Evolutionary conservation across 64 coral and sea anemone genomes (phyloP).

Genomic region (Stichodactyla mertensii): DNA sequence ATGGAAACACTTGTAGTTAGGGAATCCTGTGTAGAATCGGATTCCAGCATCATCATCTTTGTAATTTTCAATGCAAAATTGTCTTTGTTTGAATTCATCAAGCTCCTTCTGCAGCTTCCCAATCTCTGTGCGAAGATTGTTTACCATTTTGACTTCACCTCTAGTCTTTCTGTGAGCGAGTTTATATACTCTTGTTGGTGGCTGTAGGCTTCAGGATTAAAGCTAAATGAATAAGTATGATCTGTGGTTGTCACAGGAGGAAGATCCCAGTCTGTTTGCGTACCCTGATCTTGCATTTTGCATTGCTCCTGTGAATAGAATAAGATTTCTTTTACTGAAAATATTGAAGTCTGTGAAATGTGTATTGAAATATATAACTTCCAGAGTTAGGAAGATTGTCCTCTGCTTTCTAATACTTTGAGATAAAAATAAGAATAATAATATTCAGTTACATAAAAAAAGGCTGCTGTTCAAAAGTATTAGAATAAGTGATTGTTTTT

Average conservation of each 20-base stretch:
- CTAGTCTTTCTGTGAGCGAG: neutral
- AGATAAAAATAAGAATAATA: too few species aligned
- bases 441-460: too few species aligned
- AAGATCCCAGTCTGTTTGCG: conserved; percentile 4
- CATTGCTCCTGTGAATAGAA: neutral
- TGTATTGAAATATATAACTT: neutral
- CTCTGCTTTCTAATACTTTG: too few species aligned
- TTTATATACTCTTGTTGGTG: conserved; percentile 7
- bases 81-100: neutral
- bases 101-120: neutral
- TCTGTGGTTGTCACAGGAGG: neutral
- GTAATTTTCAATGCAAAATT: conserved; percentile 7
- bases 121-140: conserved; percentile 1
- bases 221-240: neutral
- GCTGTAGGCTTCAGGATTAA: conserved; percentile 9
- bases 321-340: neutral
- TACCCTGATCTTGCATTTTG: conserved; percentile 2
- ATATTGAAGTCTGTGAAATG: conserved; percentile 25
- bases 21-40: conserved; percentile 34
- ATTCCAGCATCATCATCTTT: conserved; percentile 21
- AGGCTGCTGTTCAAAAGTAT: too few species aligned
- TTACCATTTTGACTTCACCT: conserved; percentile 6
- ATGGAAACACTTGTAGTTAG: conserved; percentile 15
- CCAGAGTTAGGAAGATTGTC: too few species aligned
- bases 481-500: too few species aligned